Evolutionary conservation across 2,888 invertebrate species (phyloP).

Genomic region (Creontiades dilutus): DNA sequence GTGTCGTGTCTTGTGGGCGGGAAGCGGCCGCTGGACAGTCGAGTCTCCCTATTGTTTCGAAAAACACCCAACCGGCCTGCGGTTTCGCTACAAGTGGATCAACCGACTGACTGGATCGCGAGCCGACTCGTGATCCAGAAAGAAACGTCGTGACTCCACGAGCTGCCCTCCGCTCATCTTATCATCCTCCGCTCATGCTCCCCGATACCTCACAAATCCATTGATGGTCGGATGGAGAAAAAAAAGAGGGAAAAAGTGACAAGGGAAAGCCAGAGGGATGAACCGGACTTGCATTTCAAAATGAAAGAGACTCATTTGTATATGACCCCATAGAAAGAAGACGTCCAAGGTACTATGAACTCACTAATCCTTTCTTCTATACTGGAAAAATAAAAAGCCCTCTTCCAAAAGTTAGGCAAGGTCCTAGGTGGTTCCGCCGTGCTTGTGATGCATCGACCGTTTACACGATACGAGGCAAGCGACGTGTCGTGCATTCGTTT

Average conservation of each 20-base stretch:
- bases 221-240: background rate
- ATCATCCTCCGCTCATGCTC: background rate
- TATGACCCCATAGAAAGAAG: background rate
- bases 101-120: background rate
- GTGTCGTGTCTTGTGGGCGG: background rate
- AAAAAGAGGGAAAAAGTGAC: background rate
- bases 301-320: background rate
- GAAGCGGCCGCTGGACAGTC: background rate
- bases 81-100: constrained; percentile 5
- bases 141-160: constrained; percentile 30
- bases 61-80: background rate
- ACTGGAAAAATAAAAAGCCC: too few species aligned
- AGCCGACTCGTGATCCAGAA: constrained; percentile 16
- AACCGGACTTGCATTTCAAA: constrained; percentile 18
- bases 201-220: background rate
- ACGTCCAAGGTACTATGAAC: background rate
- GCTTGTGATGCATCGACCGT: too few species aligned
- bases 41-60: background rate
- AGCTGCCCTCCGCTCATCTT: too few species aligned
- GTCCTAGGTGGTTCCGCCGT: too few species aligned
- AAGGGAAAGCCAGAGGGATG: background rate
- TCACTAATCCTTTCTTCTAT: too few species aligned
- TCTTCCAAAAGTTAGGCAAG: too few species aligned
- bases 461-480: too few species aligned
- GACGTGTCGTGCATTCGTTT: too few species aligned